Evolutionary conservation across 2,888 invertebrate species (phyloP).

Genomic region (Athetis lepigone): DNA sequence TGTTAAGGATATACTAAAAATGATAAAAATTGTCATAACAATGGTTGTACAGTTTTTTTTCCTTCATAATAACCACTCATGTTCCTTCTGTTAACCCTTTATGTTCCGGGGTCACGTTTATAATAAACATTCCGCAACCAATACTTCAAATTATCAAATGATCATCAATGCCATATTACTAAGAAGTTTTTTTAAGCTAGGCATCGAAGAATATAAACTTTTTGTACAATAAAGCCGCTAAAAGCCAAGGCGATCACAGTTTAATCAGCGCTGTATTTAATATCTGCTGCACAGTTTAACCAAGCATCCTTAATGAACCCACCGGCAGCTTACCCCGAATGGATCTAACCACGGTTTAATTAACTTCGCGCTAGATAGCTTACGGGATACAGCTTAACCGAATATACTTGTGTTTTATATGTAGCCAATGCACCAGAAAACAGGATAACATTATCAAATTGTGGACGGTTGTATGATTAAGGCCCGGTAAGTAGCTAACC

Average conservation of each 20-base stretch:
- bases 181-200: not conserved
- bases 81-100: no score
- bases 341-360: conserved; percentile 60
- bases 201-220: not conserved
- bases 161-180: no score
- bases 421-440: not conserved
- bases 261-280: conserved; percentile 27
- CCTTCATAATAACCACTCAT: no score
- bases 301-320: conserved; percentile 51
- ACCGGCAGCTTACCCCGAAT: conserved; percentile 36
- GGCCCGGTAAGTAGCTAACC: no score
- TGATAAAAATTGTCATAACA: no score
- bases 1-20: not conserved
- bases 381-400: conserved; percentile 11
- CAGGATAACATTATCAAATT: not conserved
- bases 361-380: conserved; percentile 48
- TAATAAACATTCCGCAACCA: no score
- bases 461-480: not conserved
- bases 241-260: conserved; percentile 4
- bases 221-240: not conserved
- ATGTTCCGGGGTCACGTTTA: no score
- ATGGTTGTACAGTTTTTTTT: no score
- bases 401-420: not conserved
- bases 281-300: conserved; percentile 23
- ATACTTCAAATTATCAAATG: no score